Evolutionary conservation across 2,797 vertebrate species (phyloP).

Genomic region (Enteromius trimaculatus): DNA sequence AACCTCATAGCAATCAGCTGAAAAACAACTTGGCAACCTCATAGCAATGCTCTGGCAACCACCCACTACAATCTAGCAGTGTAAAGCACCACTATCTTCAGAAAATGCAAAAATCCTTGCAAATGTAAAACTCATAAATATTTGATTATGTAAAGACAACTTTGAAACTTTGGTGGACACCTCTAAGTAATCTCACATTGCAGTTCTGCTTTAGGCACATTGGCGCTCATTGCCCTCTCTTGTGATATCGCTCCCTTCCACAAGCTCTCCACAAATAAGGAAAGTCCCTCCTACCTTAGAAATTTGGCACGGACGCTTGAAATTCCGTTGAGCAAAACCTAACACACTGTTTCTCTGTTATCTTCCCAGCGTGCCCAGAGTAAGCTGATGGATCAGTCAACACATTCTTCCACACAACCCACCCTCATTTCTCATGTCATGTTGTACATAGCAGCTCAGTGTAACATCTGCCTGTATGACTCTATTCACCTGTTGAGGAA

Average conservation of each 20-base stretch:
- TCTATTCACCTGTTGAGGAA: constrained; percentile 90
- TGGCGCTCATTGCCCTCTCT: constrained; percentile 66
- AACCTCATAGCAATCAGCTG: background rate
- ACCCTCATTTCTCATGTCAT: constrained; percentile 11
- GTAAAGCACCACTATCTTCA: background rate
- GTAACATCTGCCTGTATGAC: constrained; percentile 6
- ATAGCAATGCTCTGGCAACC: background rate
- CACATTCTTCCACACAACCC: constrained; percentile 30
- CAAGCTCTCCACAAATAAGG: constrained; percentile 81
- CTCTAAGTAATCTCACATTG: constrained; percentile 39
- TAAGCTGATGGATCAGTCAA: constrained; percentile 23
- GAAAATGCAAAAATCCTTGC: background rate
- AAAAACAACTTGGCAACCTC: background rate
- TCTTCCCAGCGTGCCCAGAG: constrained; percentile 51
- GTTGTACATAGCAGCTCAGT: constrained; percentile 2
- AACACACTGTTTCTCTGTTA: constrained; percentile 61
- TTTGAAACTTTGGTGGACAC: constrained; percentile 38
- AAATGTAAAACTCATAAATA: background rate
- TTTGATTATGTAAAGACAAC: constrained; percentile 7
- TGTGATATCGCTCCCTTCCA: constrained; percentile 74
- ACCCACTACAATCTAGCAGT: background rate
- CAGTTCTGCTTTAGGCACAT: constrained; percentile 61
- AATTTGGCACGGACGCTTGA: constrained; percentile 75
- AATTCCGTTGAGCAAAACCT: constrained; percentile 74
- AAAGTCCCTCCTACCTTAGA: constrained; percentile 72